Percentiles rank a stretch among this genome's conserved stretches.
Conservation (phyloP, 2,888 invertebrate genomes). For the Miltochrista miniata region DNA sequence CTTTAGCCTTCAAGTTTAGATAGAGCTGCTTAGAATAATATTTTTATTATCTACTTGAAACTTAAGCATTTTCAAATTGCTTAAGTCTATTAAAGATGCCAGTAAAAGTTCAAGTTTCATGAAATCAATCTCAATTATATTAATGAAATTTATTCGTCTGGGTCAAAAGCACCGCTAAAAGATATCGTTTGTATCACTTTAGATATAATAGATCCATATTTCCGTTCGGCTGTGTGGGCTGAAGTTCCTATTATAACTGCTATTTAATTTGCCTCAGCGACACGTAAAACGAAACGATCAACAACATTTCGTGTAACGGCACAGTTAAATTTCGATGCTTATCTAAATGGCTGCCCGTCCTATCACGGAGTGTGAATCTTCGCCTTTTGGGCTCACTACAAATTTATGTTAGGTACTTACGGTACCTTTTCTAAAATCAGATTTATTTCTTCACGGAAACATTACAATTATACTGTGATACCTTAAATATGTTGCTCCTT, state of each 20-base stretch:
- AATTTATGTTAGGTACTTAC: conserved; percentile 27
- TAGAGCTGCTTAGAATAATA: too few species aligned
- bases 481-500: neutral
- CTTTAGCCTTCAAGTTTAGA: too few species aligned
- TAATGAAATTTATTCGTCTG: too few species aligned
- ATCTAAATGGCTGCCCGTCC: conserved; percentile 69
- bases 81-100: too few species aligned
- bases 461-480: conserved; percentile 35
- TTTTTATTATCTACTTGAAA: too few species aligned
- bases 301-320: conserved; percentile 67
- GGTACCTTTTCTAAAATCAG: conserved; percentile 43
- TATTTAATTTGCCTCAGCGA: conserved; percentile 57
- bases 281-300: conserved; percentile 28
- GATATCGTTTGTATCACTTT: too few species aligned
- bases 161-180: too few species aligned
- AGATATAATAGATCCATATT: too few species aligned
- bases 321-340: conserved; percentile 72
- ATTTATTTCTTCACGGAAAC: conserved; percentile 37
- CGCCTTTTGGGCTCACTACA: conserved; percentile 58
- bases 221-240: too few species aligned
- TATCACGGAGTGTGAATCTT: conserved; percentile 67
- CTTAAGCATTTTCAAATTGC: too few species aligned
- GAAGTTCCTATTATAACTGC: neutral
- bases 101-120: too few species aligned
- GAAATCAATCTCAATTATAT: too few species aligned